A percentile compares a stretch with the other conserved stretches of the same genome.
These are phyloP conservation scores for Polyodon spathula DNA, from an alignment of 2,113 vertebrate genomes.

Conservation along the genomic window DNA sequence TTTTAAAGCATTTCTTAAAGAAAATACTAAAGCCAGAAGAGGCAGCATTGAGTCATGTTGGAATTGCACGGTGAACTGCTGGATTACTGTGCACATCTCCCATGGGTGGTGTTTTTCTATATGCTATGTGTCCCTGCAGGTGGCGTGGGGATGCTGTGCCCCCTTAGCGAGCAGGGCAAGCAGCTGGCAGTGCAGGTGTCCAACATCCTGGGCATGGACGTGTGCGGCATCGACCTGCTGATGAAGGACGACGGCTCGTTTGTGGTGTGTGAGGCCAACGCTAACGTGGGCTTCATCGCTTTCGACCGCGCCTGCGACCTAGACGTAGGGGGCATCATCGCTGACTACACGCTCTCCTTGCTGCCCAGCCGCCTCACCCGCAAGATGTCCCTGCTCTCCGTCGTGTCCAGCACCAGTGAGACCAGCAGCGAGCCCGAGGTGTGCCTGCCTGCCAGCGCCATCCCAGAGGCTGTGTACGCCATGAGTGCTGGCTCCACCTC, in stretches of 20 bases:
- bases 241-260: constrained; percentile 78
- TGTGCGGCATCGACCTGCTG: constrained; percentile 82
- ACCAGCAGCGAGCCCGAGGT: constrained; percentile 70
- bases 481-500: constrained; percentile 75
- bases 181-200: constrained; percentile 82
- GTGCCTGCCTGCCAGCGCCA: constrained; percentile 45
- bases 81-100: too few species aligned
- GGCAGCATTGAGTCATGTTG: too few species aligned
- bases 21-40: too few species aligned
- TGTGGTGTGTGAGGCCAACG: constrained; percentile 80
- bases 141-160: constrained; percentile 78
- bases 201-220: constrained; percentile 84
- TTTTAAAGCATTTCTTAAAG: too few species aligned
- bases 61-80: too few species aligned
- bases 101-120: too few species aligned
- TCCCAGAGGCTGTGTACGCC: constrained; percentile 61
- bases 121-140: constrained; percentile 41
- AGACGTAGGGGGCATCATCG: constrained; percentile 75
- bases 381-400: constrained; percentile 72
- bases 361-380: constrained; percentile 68
- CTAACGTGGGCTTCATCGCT: constrained; percentile 84
- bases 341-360: constrained; percentile 76
- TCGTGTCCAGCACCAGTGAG: constrained; percentile 70
- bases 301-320: constrained; percentile 82
- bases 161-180: constrained; percentile 76